Evolutionary conservation across 2,888 invertebrate genomes (phyloP).

Genomic region (Chloroclysta siterata): DNA sequence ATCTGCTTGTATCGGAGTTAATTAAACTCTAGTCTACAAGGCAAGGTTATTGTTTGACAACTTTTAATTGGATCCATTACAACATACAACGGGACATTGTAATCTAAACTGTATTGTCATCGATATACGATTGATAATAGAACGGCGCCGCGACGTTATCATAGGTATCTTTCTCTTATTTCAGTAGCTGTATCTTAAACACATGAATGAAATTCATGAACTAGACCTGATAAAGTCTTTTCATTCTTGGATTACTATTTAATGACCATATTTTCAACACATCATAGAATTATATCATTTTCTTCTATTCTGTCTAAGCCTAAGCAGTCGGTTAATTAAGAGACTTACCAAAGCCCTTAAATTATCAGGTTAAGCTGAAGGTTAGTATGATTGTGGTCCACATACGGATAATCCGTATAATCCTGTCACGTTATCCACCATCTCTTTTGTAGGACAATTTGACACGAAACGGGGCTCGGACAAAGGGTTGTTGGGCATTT

Average conservation of each 20-base stretch:
- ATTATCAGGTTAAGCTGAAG: conserved; percentile 1
- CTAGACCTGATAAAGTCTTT: too few relatives aligned
- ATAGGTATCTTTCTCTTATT: too few relatives aligned
- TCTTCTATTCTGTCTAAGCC: too few relatives aligned
- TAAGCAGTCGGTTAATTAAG: neutral
- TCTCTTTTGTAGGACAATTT: conserved; percentile 37
- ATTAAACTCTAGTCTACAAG: conserved; percentile 8
- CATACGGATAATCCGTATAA: conserved; percentile 19
- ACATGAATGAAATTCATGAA: too few relatives aligned
- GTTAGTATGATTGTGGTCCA: conserved; percentile 11
- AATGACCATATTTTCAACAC: too few relatives aligned
- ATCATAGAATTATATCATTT: too few relatives aligned
- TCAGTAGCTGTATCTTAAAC: too few relatives aligned
- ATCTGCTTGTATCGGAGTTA: conserved; percentile 2
- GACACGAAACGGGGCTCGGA: conserved; percentile 31
- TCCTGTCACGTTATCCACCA: conserved; percentile 24
- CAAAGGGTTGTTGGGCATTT: conserved; percentile 35
- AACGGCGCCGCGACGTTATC: neutral
- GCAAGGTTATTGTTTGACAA: conserved; percentile 6
- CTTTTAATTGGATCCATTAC: neutral
- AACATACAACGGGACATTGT: neutral
- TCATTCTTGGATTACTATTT: too few relatives aligned
- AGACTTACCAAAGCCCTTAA: neutral
- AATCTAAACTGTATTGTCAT: neutral
- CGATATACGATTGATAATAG: neutral